Base-by-base conservation (phyloP, 64 coral and sea anemone species). In the Stylophora pistillata region DNA sequence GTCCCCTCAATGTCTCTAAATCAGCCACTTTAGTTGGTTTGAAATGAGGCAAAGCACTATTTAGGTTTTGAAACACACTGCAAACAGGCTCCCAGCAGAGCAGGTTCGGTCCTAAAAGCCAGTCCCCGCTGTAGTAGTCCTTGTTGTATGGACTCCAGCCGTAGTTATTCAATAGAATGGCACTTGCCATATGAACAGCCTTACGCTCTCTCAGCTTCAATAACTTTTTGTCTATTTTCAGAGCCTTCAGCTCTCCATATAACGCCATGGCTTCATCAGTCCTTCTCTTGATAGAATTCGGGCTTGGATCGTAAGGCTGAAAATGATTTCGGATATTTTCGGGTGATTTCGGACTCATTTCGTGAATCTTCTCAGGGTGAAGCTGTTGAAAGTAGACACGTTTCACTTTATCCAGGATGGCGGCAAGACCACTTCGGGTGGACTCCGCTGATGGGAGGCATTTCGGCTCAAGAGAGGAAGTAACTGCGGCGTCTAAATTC, bases 41-140 rank as follows among this genome's bases (percentile, higher is more conserved):
- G 21, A 91, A 65, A 55, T 57, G 55, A 0, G 64, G n/a, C 1
- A 91, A 69, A 0, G 58, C 75, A 9, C 15, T 2, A 9, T 86
- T 30, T 15, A 91, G 75, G 5, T 65, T 15, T 32, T 11, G 20
- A 2, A 29, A 60, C 7, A 91, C 59, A 0, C 9, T 23, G 68
- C 90, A 91, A 20, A 86, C 56, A 17, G 90, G 90, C 25, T 69
- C 61, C 41, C 15, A 71, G 41, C 90, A 91, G 58, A 86, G 58
- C 30, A 86, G 31, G 56, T 91, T 82, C 1, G 90, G 90, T 7
- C 90, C 90, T 5, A 86, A 53, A 18, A 91, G 27, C 90, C 90
- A 91, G n/a, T 91, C 90, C 0, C 81, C 90, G 10, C 23, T 69
- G 62, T 86, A 91, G 26, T 91, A 91, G 57, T 91, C 90, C 68